Evolutionary conservation across 2,113 vertebrate species (phyloP), one percentile per base, ranked within the genome.

Genomic region (Rhinoderma darwinii): DNA sequence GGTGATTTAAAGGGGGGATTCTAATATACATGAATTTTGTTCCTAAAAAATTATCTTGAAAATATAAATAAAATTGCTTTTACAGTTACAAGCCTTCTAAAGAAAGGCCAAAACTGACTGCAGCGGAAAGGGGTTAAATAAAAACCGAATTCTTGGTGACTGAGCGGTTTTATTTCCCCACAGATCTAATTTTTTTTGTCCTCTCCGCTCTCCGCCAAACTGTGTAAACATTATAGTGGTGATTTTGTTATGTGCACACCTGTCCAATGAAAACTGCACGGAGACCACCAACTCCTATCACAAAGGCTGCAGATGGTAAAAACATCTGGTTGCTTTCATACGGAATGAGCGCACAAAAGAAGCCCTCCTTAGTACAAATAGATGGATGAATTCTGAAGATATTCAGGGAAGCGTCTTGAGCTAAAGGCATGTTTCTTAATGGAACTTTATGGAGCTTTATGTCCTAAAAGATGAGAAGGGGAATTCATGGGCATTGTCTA

Each of bases 291-390:
- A 59, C 86, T 75, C 51, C 80, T 87, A 39, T 82, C 51, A 87
- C 78, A 75, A 82, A 87, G 51, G 20, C 51, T 82, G 41, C 86
- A 87, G 86, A 87, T 87, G 86, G 86, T 50, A 37, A 87, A 87
- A 87, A 87, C 86, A 87, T 87, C 86, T 87, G 86, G 78, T 75
- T 82, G 68, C 79, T 82, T 82, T 87, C 79, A 82, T 87, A 50
- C 39, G 2, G 39, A 82, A 87, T 82, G 68, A 82, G 27, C 86
- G 82, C 86, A 87, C 86, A 87, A 87, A 87, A 70, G 68, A 87
- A 87, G 82, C 51, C 50, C 86, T 82, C 70, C 41, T 82, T 82
- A 63, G 68, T 20, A 75, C 86, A 35, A 80, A 87, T 72, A 30
- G 37, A 72, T 81, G 50, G 44, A 68, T 87, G 66, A 66, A 59